These are phyloP conservation scores for Hydrocynus forskahlii DNA, from an alignment of 2,797 vertebrate species.

Conservation along the genomic window DNA sequence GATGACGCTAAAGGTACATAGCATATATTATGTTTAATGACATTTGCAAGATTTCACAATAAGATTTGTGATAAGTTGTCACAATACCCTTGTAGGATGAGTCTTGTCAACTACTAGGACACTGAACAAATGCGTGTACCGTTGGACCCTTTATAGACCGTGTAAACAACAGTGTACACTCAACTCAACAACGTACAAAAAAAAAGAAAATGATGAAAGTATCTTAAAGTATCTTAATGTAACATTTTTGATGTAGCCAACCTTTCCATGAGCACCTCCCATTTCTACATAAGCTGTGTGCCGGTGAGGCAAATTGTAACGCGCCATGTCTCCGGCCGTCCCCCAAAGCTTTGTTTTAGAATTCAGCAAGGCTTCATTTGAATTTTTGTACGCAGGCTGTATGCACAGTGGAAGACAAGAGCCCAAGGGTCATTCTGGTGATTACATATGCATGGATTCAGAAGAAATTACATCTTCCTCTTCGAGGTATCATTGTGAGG, in stretches of 20 bases:
- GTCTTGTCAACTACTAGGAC: too few species aligned
- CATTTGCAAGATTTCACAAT: too few species aligned
- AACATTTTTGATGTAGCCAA: background rate
- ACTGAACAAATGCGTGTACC: too few species aligned
- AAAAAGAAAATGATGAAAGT: too few species aligned
- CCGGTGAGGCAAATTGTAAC: background rate
- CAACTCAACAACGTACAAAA: too few species aligned
- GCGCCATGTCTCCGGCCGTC: background rate
- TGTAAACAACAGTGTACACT: too few species aligned
- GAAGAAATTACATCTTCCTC: conserved; percentile 56
- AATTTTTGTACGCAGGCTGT: conserved; percentile 37
- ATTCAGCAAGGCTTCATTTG: conserved; percentile 45
- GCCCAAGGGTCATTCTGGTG: conserved; percentile 42
- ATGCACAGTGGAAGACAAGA: conserved; percentile 33
- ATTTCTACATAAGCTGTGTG: background rate
- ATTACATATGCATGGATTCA: conserved; percentile 59
- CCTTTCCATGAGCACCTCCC: background rate
- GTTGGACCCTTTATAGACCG: too few species aligned
- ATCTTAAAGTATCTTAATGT: too few species aligned
- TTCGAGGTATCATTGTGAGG: conserved; percentile 39
- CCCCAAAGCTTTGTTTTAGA: conserved; percentile 1
- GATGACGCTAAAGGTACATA: too few species aligned
- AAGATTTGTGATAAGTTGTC: background rate
- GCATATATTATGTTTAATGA: too few species aligned
- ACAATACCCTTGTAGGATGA: background rate